Percentiles rank a stretch among this genome's conserved stretches.
These are phyloP conservation scores for Bombus confusus DNA, from an alignment of 1,140 invertebrate genomes.

Conservation along the genomic window DNA sequence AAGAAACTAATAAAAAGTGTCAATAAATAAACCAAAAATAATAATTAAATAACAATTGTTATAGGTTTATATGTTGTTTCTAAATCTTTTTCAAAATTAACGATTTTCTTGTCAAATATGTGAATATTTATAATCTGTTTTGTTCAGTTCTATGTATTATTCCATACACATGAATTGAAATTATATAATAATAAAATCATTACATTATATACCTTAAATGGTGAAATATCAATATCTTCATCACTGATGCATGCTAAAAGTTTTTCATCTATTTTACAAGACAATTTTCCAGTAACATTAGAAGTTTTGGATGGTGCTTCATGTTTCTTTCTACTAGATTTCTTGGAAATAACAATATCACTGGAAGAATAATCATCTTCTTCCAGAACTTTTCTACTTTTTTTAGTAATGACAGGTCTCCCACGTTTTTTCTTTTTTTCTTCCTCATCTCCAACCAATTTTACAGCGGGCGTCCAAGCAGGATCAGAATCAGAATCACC, in stretches of 20 bases:
- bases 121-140: not conserved
- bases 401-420: constrained; percentile 76
- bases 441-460: constrained; percentile 78
- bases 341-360: constrained; percentile 67
- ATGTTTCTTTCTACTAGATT: constrained; percentile 72
- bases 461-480: constrained; percentile 87
- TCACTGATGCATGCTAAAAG: constrained; percentile 74
- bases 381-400: constrained; percentile 70
- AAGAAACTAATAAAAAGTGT: not conserved
- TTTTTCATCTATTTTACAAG: constrained; percentile 77
- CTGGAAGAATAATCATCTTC: constrained; percentile 71
- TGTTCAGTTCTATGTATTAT: not conserved
- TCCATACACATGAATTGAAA: not conserved
- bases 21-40: not conserved
- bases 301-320: constrained; percentile 64
- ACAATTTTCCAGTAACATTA: constrained; percentile 61
- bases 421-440: constrained; percentile 78
- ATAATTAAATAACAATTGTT: not conserved
- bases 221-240: constrained; percentile 80
- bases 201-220: constrained; percentile 75
- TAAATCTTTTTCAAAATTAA: not conserved
- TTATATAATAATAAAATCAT: constrained; percentile 23
- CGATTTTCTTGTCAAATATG: too few relatives aligned
- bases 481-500: constrained; percentile 88
- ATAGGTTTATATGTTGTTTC: not conserved